Conservation (phyloP, 2,888 invertebrate species). For the Eupithecia insigniata region DNA sequence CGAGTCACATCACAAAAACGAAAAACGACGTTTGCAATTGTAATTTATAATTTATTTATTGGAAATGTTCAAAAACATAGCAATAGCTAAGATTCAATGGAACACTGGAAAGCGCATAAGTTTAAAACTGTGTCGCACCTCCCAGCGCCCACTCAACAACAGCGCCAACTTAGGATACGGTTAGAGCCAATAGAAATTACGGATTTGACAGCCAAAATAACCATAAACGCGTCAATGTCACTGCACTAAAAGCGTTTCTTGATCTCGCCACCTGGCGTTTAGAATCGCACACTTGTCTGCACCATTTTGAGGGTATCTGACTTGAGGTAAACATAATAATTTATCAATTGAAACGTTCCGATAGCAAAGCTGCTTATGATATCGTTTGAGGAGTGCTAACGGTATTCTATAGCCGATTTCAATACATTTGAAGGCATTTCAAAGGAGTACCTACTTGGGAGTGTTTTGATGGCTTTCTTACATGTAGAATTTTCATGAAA, state of each 20-base stretch:
- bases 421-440: conserved; percentile 9
- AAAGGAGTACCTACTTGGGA: not conserved
- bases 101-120: too few relatives aligned
- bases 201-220: too few relatives aligned
- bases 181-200: too few relatives aligned
- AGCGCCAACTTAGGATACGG: too few relatives aligned
- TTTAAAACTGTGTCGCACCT: too few relatives aligned
- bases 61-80: too few relatives aligned
- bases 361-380: conserved; percentile 30
- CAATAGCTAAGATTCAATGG: too few relatives aligned
- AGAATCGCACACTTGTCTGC: not conserved
- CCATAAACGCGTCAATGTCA: too few relatives aligned
- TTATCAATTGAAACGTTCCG: conserved; percentile 30
- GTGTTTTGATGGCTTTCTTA: not conserved
- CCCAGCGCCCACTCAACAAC: too few relatives aligned
- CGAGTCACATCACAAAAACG: too few relatives aligned
- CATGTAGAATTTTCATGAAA: not conserved
- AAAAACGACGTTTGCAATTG: too few relatives aligned
- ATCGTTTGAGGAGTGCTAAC: conserved; percentile 7
- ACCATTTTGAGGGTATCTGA: conserved; percentile 4
- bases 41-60: too few relatives aligned
- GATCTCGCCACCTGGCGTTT: not conserved
- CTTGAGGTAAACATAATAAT: conserved; percentile 39
- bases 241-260: not conserved
- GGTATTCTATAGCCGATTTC: conserved; percentile 8